phyloP scores from a whole-genome alignment of 2,113 vertebrate species.

The Noturus placidus region DNA sequence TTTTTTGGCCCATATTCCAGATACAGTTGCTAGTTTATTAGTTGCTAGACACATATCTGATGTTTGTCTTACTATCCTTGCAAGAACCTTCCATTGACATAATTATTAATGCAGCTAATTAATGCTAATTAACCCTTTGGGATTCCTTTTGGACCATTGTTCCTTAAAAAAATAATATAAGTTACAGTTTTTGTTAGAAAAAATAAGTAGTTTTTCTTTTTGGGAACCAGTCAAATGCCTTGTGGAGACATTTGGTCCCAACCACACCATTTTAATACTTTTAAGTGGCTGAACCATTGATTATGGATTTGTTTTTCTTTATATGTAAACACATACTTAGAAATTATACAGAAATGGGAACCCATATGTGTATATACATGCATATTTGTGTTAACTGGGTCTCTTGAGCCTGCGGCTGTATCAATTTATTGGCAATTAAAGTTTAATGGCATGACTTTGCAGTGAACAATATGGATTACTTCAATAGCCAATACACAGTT shows the following conservation, averaged over 20 bases:
- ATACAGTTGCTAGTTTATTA: neutral
- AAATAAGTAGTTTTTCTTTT: neutral
- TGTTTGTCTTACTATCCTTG: neutral
- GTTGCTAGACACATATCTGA: neutral
- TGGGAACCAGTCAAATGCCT: neutral
- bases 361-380: neutral
- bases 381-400: neutral
- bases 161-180: neutral
- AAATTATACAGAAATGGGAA: neutral
- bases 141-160: too few relatives aligned
- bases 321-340: neutral
- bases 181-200: neutral
- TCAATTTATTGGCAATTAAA: neutral
- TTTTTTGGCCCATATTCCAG: neutral
- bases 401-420: neutral
- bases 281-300: neutral
- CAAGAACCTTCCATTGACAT: neutral
- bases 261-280: neutral
- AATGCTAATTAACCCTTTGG: neutral
- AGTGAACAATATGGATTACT: constrained; percentile 16
- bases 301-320: neutral
- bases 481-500: neutral
- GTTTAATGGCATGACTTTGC: neutral
- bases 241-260: neutral
- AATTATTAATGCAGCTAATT: neutral